phyloP scores from a whole-genome alignment of 2,113 vertebrate genomes.

The Gallinago paraguaiae region DNA sequence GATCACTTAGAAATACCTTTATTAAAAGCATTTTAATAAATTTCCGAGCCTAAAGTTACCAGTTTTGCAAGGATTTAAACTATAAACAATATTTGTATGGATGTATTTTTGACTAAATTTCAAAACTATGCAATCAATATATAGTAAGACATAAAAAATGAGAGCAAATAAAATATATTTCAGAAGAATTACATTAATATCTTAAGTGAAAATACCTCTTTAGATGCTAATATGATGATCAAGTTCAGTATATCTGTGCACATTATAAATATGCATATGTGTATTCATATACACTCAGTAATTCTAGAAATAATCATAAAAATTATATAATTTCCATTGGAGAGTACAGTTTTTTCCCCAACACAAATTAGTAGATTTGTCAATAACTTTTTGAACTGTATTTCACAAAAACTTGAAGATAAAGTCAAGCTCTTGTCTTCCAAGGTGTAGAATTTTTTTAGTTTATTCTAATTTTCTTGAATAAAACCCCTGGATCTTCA shows the following conservation, averaged over 20 bases:
- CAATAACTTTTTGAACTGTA: background rate
- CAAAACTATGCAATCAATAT: background rate
- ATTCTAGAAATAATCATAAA: background rate
- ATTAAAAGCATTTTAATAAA: background rate
- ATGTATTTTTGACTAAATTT: background rate
- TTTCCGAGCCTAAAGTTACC: background rate
- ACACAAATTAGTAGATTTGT: background rate
- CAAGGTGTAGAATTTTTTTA: background rate
- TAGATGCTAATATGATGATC: background rate
- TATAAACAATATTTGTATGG: background rate
- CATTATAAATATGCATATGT: background rate
- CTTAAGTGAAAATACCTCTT: background rate
- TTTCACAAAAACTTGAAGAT: background rate
- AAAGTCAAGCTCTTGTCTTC: background rate
- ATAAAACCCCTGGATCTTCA: background rate
- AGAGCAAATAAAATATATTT: background rate
- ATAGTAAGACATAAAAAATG: background rate
- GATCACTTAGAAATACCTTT: background rate
- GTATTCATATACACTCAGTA: background rate
- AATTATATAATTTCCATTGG: accelerated
- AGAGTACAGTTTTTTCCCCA: background rate
- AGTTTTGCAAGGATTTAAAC: background rate
- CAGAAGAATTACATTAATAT: background rate
- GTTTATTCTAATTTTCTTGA: background rate
- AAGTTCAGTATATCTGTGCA: background rate